Base-by-base conservation (phyloP, 2,888 invertebrate species). In the Acanthosepion lycidas region DNA sequence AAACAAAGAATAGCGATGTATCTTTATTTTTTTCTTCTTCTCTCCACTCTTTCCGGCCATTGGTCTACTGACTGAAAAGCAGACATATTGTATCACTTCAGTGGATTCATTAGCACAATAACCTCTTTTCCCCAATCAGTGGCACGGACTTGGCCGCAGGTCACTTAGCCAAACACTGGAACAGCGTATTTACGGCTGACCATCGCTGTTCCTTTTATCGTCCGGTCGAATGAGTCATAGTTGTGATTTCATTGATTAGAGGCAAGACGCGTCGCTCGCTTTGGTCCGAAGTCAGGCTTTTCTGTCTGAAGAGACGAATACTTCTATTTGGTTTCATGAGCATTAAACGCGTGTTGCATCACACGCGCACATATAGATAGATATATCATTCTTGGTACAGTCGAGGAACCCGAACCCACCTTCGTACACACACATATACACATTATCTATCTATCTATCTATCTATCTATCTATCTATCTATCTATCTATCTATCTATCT, bases 81-180 rank as follows among this genome's bases (percentile, higher is more conserved):
- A 15, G 78, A 78, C n/a, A 78, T 78, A 33, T 78, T 78, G 33
- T 78, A 78, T 78, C 78, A 78, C 78, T n/a, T 78, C 78, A 78
- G n/a, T 78, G 20, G 78, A n/a, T 78, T 78, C 78, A 78, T 78
- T 78, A 78, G 78, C 78, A 78, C 78, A 78, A 78, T 78, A 33
- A 78, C 78, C 78, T 78, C 78, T 33, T 78, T 78, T 78, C n/a
- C 9, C n/a, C 28, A 78, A 78, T 78, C 78, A 78, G 78, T n/a
- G n/a, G n/a, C 78, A 9, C 78, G 28, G 20, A 78, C 78, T 78
- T 78, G 78, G n/a, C 78, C 78, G 78, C 78, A n/a, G 78, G 78
- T 78, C 78, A 78, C 78, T 78, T 78, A 78, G n/a, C 78, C 78
- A 78, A 78, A 78, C 78, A 18, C n/a, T n/a, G n/a, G 78, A 78